These are phyloP conservation scores for Omphaloscelis lunosa DNA, from an alignment of 2,888 invertebrate species.

Conservation along the genomic window DNA sequence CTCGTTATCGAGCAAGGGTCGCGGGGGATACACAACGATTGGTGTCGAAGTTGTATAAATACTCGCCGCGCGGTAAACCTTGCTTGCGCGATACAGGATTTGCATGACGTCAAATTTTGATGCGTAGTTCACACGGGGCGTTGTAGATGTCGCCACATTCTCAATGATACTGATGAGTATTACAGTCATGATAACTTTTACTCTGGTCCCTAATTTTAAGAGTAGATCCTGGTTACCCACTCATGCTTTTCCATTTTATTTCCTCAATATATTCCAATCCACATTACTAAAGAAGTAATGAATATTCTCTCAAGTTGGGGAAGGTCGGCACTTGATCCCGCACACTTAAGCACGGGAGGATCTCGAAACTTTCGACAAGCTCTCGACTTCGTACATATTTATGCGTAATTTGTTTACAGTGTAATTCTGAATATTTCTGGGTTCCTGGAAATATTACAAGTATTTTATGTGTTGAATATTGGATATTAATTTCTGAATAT, in stretches of 20 bases:
- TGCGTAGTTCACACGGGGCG: no score
- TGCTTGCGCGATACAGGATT: no score
- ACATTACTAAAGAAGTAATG: slow-evolving; percentile 39
- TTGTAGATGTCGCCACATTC: no score
- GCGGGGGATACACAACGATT: no score
- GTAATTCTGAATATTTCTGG: slow-evolving; percentile 7
- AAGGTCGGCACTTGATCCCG: slow-evolving; percentile 46
- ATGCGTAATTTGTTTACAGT: slow-evolving; percentile 53
- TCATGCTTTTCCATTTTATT: slow-evolving; percentile 16
- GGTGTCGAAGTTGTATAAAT: no score
- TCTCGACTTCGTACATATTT: slow-evolving; percentile 51
- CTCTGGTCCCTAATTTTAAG: background rate
- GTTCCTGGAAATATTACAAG: slow-evolving; percentile 2
- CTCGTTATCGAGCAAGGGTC: no score
- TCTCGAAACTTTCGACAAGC: slow-evolving; percentile 54
- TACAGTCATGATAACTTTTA: background rate
- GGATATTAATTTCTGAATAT: background rate
- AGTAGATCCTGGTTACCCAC: background rate
- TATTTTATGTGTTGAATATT: slow-evolving; percentile 30
- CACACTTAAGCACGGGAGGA: slow-evolving; percentile 49
- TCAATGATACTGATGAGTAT: background rate
- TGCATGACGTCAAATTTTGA: no score
- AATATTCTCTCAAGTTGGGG: slow-evolving; percentile 35
- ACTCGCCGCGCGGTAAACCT: no score
- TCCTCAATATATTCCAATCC: slow-evolving; percentile 16